These are phyloP conservation scores for Pinctada fucata DNA, from an alignment of 2,888 invertebrate species.

Conservation along the genomic window DNA sequence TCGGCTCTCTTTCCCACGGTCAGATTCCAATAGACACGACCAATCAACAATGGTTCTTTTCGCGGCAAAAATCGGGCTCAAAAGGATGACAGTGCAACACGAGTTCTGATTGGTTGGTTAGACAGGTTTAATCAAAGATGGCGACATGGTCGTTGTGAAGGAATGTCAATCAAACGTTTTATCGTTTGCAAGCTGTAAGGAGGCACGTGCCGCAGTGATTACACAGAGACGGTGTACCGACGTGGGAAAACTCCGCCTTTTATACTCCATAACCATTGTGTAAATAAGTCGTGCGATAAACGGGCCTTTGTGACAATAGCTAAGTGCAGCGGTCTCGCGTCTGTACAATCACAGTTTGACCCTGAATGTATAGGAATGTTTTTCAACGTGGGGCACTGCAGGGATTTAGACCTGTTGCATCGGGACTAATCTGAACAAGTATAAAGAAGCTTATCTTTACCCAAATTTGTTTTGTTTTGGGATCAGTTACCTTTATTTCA, in stretches of 20 bases:
- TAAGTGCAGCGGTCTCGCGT: slow-evolving; percentile 38
- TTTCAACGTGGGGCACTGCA: slow-evolving; percentile 4
- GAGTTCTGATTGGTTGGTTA: not conserved
- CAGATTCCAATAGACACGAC: slow-evolving; percentile 57
- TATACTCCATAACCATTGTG: slow-evolving; percentile 39
- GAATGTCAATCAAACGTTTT: slow-evolving; percentile 60
- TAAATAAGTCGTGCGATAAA: slow-evolving; percentile 44
- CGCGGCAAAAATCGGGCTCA: slow-evolving; percentile 46
- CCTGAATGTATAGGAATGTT: slow-evolving; percentile 41
- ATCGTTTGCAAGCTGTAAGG: slow-evolving; percentile 57
- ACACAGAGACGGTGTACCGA: slow-evolving; percentile 56
- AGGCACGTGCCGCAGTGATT: slow-evolving; percentile 64
- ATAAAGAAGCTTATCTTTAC: not conserved
- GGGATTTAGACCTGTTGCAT: slow-evolving; percentile 2
- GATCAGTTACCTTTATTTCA: not conserved
- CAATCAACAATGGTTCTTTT: slow-evolving; percentile 55
- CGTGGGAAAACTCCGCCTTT: slow-evolving; percentile 72
- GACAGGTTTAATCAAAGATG: not conserved
- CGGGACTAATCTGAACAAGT: not conserved
- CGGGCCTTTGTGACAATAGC: slow-evolving; percentile 35
- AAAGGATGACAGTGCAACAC: slow-evolving; percentile 37
- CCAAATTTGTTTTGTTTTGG: not conserved
- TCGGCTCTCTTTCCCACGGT: slow-evolving; percentile 69
- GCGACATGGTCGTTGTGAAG: slow-evolving; percentile 44
- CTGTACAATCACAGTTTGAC: slow-evolving; percentile 38